phyloP scores from a whole-genome alignment of 2,888 invertebrate genomes.

The Ceraclea dissimilis region DNA sequence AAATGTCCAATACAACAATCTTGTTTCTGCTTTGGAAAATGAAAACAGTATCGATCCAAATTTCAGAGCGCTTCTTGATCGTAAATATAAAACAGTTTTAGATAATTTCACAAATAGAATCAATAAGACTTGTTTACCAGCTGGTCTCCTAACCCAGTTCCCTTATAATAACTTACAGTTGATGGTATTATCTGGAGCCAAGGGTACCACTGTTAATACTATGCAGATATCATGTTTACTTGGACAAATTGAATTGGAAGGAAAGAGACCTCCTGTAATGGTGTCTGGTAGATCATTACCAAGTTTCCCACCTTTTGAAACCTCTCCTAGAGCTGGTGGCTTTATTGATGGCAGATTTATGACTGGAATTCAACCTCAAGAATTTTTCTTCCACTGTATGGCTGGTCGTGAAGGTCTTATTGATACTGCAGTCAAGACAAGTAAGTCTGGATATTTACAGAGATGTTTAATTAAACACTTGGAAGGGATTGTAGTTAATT shows the following conservation, averaged over 20 bases:
- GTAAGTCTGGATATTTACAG: conserved; percentile 95
- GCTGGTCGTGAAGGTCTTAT: conserved; percentile 98
- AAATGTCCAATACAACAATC: conserved; percentile 48
- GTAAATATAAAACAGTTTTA: conserved; percentile 72
- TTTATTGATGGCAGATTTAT: conserved; percentile 95
- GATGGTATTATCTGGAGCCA: conserved; percentile 98
- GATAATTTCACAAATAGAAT: conserved; percentile 86
- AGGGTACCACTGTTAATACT: conserved; percentile 96
- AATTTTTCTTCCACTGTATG: conserved; percentile 99
- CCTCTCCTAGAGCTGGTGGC: conserved; percentile 87
- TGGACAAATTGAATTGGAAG: conserved; percentile 98
- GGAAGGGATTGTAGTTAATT: conserved; percentile 87
- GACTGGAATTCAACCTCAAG: conserved; percentile 97
- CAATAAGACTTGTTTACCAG: conserved; percentile 76
- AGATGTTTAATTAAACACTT: conserved; percentile 95
- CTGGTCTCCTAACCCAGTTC: conserved; percentile 79
- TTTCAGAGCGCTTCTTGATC: conserved; percentile 72
- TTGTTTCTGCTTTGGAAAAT: conserved; percentile 62
- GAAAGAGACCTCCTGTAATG: conserved; percentile 92
- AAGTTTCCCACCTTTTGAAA: conserved; percentile 82
- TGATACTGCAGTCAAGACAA: conserved; percentile 99
- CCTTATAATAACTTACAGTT: conserved; percentile 95
- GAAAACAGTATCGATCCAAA: conserved; percentile 64
- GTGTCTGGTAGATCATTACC: conserved; percentile 88
- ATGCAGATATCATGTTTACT: conserved; percentile 97